Base-by-base conservation (phyloP, 2,888 invertebrate genomes). In the Heliconius charithonia region DNA sequence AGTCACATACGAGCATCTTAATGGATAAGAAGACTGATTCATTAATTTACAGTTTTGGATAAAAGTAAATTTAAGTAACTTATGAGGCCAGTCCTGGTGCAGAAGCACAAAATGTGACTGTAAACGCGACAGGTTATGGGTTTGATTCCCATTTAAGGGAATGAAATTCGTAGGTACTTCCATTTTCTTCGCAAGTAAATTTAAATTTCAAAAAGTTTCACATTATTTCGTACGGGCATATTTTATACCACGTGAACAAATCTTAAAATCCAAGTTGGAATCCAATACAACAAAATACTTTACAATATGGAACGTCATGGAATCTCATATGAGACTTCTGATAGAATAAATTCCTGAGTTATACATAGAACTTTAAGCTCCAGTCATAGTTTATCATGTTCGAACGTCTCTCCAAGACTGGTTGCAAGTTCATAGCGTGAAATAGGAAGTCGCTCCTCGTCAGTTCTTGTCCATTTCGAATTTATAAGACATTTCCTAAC, bases 1-100 rank as follows among this genome's bases (percentile, higher is more conserved):
- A 78, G 78, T 79, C 74, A 79, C 77, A 73, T 63, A 75, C 73
- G 59, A 59, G 78, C 75, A 75, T 80, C 72, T 56, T 65, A 73
- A 76, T 76, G 74, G 80, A 51, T 81, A 76, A 79, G 37, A 45
- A 59, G 29, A 56, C 32, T 69, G 13, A 41, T 19, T 16, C 37
- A 32, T 32, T 1, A 16, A 27, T 4, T 73, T 62, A 41, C 10
- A 67, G n/a, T 67, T 63, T n/a, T 67, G 67, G 67, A 13, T 67
- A 41, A 41, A 41, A 13, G 29, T 67, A n/a, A 19, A 32, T 7
- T 4, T 1, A 10, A 22, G 1, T 63, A 16, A 27, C 7, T 63
- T 27, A 27, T 19, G 10, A n/a, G n/a, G n/a, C n/a, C 59, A n/a
- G 3, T 59, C n/a, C 10, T n/a, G 56, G 56, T 19, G 56, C 56